These are phyloP conservation scores for Timema podura DNA, from an alignment of 2,888 invertebrate species.

Conservation along the genomic window DNA sequence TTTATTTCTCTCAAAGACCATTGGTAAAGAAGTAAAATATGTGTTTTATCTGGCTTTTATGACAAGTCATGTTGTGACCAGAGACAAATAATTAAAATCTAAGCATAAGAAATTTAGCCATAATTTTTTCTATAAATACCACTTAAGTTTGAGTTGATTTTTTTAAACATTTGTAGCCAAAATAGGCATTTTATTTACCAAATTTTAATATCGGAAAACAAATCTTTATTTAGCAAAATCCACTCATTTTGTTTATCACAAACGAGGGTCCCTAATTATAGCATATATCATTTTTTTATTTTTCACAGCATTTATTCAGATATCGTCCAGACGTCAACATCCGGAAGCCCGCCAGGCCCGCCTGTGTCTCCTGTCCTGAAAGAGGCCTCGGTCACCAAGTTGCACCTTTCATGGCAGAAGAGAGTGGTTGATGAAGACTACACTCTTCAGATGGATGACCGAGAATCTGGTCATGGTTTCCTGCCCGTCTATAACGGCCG, in stretches of 20 bases:
- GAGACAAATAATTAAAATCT: too few species aligned
- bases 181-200: background rate
- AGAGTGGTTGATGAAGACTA: constrained; percentile 76
- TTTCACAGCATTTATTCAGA: constrained; percentile 61
- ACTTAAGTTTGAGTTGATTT: too few species aligned
- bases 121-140: too few species aligned
- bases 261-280: background rate
- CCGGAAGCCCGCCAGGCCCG: constrained; percentile 73
- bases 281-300: background rate
- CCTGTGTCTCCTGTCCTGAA: constrained; percentile 71
- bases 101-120: too few species aligned
- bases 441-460: constrained; percentile 74
- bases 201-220: too few species aligned
- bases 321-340: constrained; percentile 64
- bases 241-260: background rate
- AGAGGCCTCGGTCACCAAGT: constrained; percentile 57
- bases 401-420: constrained; percentile 70
- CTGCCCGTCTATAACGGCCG: constrained; percentile 74
- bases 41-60: too few species aligned
- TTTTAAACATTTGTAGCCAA: too few species aligned
- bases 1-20: too few species aligned
- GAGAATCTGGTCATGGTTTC: constrained; percentile 68
- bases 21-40: too few species aligned
- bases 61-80: too few species aligned
- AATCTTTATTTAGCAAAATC: too few species aligned